Conservation (phyloP, 2,888 invertebrate species). For the Nemurella pictetii region DNA sequence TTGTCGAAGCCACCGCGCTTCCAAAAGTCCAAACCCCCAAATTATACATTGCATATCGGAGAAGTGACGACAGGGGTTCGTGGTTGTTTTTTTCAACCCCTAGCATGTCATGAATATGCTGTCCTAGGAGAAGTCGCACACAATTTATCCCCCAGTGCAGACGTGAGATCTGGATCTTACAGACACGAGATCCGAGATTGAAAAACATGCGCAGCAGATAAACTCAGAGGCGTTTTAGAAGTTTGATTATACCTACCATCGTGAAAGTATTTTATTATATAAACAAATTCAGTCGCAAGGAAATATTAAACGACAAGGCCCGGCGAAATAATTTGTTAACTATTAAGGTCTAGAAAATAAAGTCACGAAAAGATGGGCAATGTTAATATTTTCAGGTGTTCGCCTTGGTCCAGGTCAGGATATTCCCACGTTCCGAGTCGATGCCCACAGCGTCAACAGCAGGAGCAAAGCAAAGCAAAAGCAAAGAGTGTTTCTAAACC, state of each 20-base stretch:
- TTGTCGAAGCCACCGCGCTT: constrained; percentile 4
- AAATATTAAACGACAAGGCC: not conserved
- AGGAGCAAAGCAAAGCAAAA: not conserved
- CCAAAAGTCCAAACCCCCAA: not conserved
- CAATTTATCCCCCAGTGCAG: too few relatives aligned
- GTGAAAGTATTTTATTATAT: too few relatives aligned
- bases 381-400: not conserved
- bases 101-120: too few relatives aligned
- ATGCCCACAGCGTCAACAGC: not conserved
- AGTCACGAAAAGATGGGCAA: not conserved
- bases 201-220: too few relatives aligned
- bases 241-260: too few relatives aligned
- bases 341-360: not conserved
- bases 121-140: too few relatives aligned
- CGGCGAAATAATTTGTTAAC: not conserved
- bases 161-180: too few relatives aligned
- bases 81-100: not conserved
- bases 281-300: too few relatives aligned
- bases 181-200: too few relatives aligned
- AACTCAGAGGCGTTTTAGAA: too few relatives aligned
- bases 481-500: not conserved
- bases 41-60: not conserved
- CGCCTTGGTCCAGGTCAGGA: not conserved
- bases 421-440: not conserved
- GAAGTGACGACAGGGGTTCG: constrained; percentile 17